Conservation (phyloP, 2,888 invertebrate genomes). For the Xylota sylvarum region DNA sequence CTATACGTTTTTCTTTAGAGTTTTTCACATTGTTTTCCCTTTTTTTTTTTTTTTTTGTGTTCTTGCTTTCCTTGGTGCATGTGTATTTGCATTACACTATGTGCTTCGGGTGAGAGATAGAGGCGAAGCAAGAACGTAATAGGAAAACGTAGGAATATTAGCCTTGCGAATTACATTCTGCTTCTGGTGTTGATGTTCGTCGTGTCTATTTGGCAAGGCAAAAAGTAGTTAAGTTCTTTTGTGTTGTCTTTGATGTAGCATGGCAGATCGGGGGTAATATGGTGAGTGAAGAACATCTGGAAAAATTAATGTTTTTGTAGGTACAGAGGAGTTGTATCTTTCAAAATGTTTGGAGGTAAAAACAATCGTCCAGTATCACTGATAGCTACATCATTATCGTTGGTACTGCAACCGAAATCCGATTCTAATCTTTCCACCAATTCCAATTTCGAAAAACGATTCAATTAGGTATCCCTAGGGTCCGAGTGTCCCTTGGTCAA, state of each 20-base stretch:
- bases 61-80: slow-evolving; percentile 6
- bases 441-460: too few relatives aligned
- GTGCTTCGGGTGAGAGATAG: background rate
- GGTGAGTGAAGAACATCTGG: slow-evolving; percentile 3
- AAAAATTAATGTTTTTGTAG: background rate
- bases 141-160: slow-evolving; percentile 33
- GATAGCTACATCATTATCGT: too few relatives aligned
- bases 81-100: slow-evolving; percentile 44
- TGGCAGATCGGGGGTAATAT: background rate
- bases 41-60: slow-evolving; percentile 24
- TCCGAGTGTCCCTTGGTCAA: too few relatives aligned
- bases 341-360: too few relatives aligned
- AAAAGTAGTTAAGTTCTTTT: slow-evolving; percentile 22
- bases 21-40: slow-evolving; percentile 48
- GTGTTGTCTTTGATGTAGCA: background rate
- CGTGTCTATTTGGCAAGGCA: slow-evolving; percentile 53
- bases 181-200: slow-evolving; percentile 60
- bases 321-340: too few relatives aligned
- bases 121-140: background rate
- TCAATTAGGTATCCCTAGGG: too few relatives aligned
- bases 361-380: too few relatives aligned
- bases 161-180: slow-evolving; percentile 46
- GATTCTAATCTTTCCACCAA: too few relatives aligned
- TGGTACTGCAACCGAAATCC: too few relatives aligned
- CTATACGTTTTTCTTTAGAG: slow-evolving; percentile 45